A percentile compares a stretch with the other conserved stretches of the same genome.
Evolutionary conservation across 2,888 invertebrate genomes (phyloP).

Genomic region (Tetrapedia diversipes): DNA sequence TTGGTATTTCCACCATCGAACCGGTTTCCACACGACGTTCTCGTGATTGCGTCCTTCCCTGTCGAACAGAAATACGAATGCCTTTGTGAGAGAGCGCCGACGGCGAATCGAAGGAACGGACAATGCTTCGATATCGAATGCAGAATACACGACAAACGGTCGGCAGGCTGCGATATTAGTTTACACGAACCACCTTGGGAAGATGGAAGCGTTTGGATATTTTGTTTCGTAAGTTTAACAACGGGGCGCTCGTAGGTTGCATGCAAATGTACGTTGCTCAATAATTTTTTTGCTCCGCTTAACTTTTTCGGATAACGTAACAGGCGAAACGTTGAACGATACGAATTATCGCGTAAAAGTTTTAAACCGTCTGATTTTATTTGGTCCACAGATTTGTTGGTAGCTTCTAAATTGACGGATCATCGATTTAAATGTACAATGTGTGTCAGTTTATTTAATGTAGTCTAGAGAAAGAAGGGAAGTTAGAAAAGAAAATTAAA

Average conservation of each 20-base stretch:
- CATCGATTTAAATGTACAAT: no score
- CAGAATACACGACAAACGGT: conserved; percentile 32
- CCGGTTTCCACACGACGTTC: conserved; percentile 12
- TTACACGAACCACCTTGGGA: conserved; percentile 59
- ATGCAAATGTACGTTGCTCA: conserved; percentile 52
- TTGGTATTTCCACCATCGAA: conserved; percentile 66
- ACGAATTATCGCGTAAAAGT: no score
- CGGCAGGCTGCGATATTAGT: conserved; percentile 66
- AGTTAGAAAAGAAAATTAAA: no score
- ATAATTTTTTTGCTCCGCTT: no score
- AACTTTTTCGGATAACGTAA: no score
- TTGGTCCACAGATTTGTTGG: no score
- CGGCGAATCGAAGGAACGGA: conserved; percentile 16
- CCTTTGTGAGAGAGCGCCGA: neutral
- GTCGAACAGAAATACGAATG: conserved; percentile 33
- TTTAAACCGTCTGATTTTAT: no score
- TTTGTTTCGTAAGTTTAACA: no score
- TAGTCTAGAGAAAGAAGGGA: no score
- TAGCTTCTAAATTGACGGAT: no score
- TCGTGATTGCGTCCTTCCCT: conserved; percentile 33
- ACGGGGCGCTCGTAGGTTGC: conserved; percentile 67
- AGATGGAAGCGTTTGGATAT: conserved; percentile 62
- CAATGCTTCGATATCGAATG: conserved; percentile 34
- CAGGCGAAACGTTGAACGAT: no score
- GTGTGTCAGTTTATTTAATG: no score